Base-by-base conservation (phyloP, 35 echinoderm and acorn worm species). In the Heliocidaris erythrogramma region DNA sequence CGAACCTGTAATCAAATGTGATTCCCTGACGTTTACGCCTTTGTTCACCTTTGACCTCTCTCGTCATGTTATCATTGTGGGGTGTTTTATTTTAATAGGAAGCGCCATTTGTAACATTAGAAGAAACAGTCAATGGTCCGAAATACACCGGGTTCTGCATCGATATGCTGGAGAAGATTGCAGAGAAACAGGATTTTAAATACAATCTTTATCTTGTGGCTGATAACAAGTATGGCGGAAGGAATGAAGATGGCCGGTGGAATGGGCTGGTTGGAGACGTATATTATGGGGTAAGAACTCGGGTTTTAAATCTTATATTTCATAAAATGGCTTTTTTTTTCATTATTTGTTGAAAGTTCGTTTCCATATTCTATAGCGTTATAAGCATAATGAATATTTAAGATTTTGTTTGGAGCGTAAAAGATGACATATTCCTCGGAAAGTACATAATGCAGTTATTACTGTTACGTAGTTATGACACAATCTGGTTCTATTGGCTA, bases 111-210 rank as follows among this genome's bases (percentile, higher is more conserved):
- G 98, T 99, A 13, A 96, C 86, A 49, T 30, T 94, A 29, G 98
- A 99, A 32, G 93, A 96, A 29, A 96, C 96, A 24, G 96, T 97
- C 10, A 94, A 95, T 32, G 98, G 98, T 49, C 69, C 88, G 0
- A 97, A 97, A 49, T 97, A 94, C 94, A 94, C 98, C 21, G 98
- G 98, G 6, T 99, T 97, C 84, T 99, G 98, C 86, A 96, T 99
- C 42, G 98, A 99, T 31, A 97, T 99, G 96, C 30, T 99, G 12
- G 94, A 97, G 13, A 61, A 96, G 16, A 99, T 99, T 48, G 96
- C 96, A 0, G 48, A 94, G 10, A 94, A 94, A 31, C 60, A 97
- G 30, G 92, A 97, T 31, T 96, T 97, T 59, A 95, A 95, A 30
- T 99, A 99, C 60, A 86, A 96, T 31, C 52, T 99, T 7, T 99